phyloP scores from a whole-genome alignment of 2,797 vertebrate genomes.

The Crenuchus spilurus region DNA sequence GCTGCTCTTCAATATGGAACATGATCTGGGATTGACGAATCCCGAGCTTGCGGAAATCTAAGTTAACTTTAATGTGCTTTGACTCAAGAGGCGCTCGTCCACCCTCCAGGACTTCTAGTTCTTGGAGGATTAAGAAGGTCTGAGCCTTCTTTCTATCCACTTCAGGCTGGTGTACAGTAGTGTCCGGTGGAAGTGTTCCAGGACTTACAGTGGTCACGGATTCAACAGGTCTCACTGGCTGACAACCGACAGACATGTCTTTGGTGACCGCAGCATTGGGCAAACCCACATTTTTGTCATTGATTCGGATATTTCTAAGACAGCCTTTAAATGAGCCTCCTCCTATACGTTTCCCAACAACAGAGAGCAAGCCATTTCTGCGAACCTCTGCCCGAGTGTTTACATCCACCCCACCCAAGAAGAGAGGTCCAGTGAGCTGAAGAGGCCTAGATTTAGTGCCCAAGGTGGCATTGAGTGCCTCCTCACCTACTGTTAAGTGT shows the following conservation, averaged over 20 bases:
- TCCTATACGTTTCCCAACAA: conserved; percentile 65
- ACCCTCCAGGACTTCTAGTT: conserved; percentile 84
- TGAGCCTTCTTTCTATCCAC: conserved; percentile 57
- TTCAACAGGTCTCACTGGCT: conserved; percentile 52
- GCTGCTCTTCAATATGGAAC: conserved; percentile 81
- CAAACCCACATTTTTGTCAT: conserved; percentile 78
- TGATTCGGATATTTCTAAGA: conserved; percentile 78
- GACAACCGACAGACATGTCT: conserved; percentile 86
- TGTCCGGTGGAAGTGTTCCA: conserved; percentile 45
- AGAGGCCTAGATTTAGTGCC: conserved; percentile 65
- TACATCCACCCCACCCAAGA: conserved; percentile 83
- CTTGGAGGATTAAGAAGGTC: conserved; percentile 76
- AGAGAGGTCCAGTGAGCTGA: conserved; percentile 78
- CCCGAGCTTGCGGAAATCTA: conserved; percentile 80
- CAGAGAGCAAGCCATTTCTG: conserved; percentile 68
- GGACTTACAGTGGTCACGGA: background rate
- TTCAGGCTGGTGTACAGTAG: conserved; percentile 30
- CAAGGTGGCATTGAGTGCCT: conserved; percentile 73
- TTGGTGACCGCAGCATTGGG: conserved; percentile 81
- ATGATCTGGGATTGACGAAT: conserved; percentile 83
- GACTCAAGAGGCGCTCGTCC: conserved; percentile 78
- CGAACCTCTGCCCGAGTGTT: conserved; percentile 64
- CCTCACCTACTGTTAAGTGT: conserved; percentile 79
- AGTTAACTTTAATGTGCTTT: conserved; percentile 83
- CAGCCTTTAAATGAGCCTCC: conserved; percentile 89